These are phyloP conservation scores for Gambelia wislizenii DNA, from an alignment of 2,797 vertebrate genomes.

Conservation along the genomic window DNA sequence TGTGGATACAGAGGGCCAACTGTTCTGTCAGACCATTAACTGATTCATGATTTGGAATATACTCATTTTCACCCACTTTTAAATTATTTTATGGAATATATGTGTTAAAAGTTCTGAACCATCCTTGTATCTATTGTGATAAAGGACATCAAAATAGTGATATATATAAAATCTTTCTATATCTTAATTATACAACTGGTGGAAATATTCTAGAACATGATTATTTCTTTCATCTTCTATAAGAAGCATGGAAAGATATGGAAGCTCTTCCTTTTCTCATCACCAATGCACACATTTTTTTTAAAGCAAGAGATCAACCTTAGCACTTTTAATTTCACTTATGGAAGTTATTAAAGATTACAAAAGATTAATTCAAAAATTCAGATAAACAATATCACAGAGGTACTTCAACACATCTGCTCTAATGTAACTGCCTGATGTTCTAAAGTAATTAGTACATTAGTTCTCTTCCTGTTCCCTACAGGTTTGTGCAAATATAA, in stretches of 20 bases:
- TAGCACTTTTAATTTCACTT: slow-evolving; percentile 44
- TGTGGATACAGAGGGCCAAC: too few relatives aligned
- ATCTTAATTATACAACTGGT: neutral
- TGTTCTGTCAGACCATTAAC: neutral
- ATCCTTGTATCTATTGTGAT: neutral
- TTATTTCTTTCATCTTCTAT: neutral
- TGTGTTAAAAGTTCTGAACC: neutral
- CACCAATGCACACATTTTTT: slow-evolving; percentile 4
- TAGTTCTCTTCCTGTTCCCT: slow-evolving; percentile 71
- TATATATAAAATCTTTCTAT: neutral
- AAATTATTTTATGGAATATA: neutral
- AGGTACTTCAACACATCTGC: slow-evolving; percentile 62
- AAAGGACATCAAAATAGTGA: neutral
- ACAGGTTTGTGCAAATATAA: slow-evolving; percentile 58
- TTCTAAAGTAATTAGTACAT: slow-evolving; percentile 78
- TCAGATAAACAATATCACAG: slow-evolving; percentile 67
- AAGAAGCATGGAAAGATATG: neutral
- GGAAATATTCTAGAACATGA: neutral
- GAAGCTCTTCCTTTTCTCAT: neutral
- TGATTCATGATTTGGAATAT: neutral
- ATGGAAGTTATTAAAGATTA: slow-evolving; percentile 65
- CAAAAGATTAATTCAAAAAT: slow-evolving; percentile 77
- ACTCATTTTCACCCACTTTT: neutral
- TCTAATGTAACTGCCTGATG: slow-evolving; percentile 74
- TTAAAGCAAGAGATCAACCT: slow-evolving; percentile 45